phyloP scores from a whole-genome alignment of 1,140 invertebrate species.

The Eriosoma lanigerum region DNA sequence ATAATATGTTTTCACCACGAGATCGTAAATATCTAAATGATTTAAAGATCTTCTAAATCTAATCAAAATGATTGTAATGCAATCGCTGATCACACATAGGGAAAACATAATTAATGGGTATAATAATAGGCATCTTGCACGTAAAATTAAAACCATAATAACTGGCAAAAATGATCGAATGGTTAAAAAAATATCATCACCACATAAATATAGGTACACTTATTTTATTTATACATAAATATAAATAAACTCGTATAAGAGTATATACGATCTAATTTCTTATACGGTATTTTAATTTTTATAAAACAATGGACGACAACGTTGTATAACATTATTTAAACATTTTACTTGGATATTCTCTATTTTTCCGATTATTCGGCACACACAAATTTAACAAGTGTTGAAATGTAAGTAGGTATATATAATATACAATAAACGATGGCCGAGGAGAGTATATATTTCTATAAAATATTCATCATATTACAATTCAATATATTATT shows the following conservation, averaged over 20 bases:
- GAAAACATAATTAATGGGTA: too few relatives aligned
- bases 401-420: neutral
- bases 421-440: neutral
- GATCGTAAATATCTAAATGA: too few relatives aligned
- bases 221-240: too few relatives aligned
- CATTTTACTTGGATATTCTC: neutral
- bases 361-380: constrained; percentile 9
- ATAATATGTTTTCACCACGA: too few relatives aligned
- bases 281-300: neutral
- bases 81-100: too few relatives aligned
- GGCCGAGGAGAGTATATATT: neutral
- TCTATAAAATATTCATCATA: constrained; percentile 34
- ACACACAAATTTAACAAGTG: constrained; percentile 17
- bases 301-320: neutral
- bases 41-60: too few relatives aligned
- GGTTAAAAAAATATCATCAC: too few relatives aligned
- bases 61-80: too few relatives aligned
- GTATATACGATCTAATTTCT: neutral
- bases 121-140: too few relatives aligned
- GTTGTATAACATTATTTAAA: constrained; percentile 22
- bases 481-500: constrained; percentile 25
- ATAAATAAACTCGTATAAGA: neutral
- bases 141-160: too few relatives aligned
- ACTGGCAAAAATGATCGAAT: too few relatives aligned
- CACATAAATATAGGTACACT: too few relatives aligned